Conservation (phyloP, 2,113 vertebrate genomes). For the Clarias batrachus region DNA sequence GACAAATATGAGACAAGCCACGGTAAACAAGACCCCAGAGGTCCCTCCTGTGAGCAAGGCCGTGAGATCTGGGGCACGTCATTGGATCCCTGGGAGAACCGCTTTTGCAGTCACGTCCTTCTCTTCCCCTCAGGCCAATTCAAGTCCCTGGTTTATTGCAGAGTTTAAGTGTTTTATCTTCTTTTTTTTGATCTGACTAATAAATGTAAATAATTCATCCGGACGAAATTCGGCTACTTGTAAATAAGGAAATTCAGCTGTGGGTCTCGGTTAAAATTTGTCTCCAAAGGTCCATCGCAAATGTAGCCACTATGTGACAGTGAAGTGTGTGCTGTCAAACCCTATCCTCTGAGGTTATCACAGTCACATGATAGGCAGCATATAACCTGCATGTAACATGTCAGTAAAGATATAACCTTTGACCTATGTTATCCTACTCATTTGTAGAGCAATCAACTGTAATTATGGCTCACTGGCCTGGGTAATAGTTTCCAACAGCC, state of each 20-base stretch:
- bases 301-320: slow-evolving; percentile 13
- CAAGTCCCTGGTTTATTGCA: neutral
- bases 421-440: slow-evolving; percentile 39
- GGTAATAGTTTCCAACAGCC: neutral
- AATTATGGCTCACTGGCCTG: neutral
- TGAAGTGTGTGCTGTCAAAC: slow-evolving; percentile 38
- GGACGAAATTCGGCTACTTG: no score
- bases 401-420: slow-evolving; percentile 42
- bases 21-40: slow-evolving; percentile 52
- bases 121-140: neutral
- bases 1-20: slow-evolving; percentile 59
- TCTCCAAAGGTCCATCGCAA: neutral
- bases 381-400: slow-evolving; percentile 41
- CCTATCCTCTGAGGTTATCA: slow-evolving; percentile 27
- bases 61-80: neutral
- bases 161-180: neutral
- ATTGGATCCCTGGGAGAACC: neutral
- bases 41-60: slow-evolving; percentile 14
- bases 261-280: neutral
- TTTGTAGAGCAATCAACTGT: slow-evolving; percentile 20
- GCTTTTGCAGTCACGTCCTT: neutral
- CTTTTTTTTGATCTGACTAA: neutral
- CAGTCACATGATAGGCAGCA: slow-evolving; percentile 39
- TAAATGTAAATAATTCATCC: neutral
- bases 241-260: slow-evolving; percentile 10